Evolutionary conservation across 92 coral and sea anemone genomes (phyloP).

Genomic region (Isaurus tuberculatus): DNA sequence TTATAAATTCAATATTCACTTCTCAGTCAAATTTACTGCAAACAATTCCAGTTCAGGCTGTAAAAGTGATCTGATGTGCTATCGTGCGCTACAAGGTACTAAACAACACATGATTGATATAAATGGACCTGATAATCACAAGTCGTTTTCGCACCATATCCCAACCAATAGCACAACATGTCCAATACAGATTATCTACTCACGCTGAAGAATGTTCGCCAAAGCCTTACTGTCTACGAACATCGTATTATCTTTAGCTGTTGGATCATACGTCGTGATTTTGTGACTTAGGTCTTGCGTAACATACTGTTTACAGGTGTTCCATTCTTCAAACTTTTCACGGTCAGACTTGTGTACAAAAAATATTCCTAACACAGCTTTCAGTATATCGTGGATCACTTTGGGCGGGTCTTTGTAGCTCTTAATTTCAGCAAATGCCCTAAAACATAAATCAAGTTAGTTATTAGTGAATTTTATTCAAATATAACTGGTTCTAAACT

Average conservation of each 20-base stretch:
- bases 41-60: no score
- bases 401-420: constrained; percentile 99
- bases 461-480: not conserved
- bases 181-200: not conserved
- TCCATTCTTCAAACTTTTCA: constrained; percentile 86
- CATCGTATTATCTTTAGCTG: constrained; percentile 73
- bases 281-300: constrained; percentile 86
- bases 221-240: constrained; percentile 85
- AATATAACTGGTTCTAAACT: not conserved
- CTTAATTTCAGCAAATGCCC: constrained; percentile 99
- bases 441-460: constrained; percentile 7
- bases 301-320: constrained; percentile 86
- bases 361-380: constrained; percentile 93
- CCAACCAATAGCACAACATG: no score
- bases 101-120: no score
- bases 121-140: no score
- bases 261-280: constrained; percentile 92
- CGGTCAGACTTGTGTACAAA: constrained; percentile 58
- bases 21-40: no score
- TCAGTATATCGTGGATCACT: constrained; percentile 93
- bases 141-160: no score
- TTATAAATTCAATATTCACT: no score
- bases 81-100: no score
- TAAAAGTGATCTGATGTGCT: no score
- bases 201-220: constrained; percentile 83